These are phyloP conservation scores for Diorhabda sublineata DNA, from an alignment of 1,140 invertebrate species.

Conservation along the genomic window DNA sequence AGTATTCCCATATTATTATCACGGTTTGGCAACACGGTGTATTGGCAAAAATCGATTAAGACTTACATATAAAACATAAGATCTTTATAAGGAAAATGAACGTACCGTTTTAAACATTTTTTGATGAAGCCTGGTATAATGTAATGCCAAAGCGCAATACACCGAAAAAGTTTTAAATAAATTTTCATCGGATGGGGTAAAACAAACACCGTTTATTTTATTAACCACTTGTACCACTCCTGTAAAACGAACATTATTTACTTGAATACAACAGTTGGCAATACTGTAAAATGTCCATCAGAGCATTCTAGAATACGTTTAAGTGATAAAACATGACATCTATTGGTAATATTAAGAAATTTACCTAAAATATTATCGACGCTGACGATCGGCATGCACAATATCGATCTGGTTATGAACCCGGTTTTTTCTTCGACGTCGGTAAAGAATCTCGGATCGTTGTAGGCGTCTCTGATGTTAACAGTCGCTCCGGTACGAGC, in stretches of 20 bases:
- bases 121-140: conserved; percentile 27
- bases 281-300: not conserved
- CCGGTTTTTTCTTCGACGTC: conserved; percentile 51
- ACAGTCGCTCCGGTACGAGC: conserved; percentile 47
- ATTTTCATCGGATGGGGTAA: conserved; percentile 49
- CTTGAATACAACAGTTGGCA: not conserved
- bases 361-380: conserved; percentile 52
- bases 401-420: conserved; percentile 50
- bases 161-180: conserved; percentile 52
- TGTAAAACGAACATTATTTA: conserved; percentile 29
- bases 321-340: not conserved
- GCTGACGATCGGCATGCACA: conserved; percentile 52
- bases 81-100: not conserved
- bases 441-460: conserved; percentile 50
- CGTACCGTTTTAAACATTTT: conserved; percentile 29
- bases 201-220: conserved; percentile 49
- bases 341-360: not conserved
- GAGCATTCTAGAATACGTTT: not conserved
- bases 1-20: too few relatives aligned
- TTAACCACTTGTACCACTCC: conserved; percentile 54
- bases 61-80: too few relatives aligned
- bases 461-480: conserved; percentile 52
- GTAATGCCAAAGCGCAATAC: conserved; percentile 41
- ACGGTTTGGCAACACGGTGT: too few relatives aligned
- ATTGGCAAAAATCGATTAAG: too few relatives aligned